A percentile compares a stretch with the other conserved stretches of the same genome.
Evolutionary conservation across 2,113 vertebrate genomes (phyloP).

Genomic region (Ursus arctos): DNA sequence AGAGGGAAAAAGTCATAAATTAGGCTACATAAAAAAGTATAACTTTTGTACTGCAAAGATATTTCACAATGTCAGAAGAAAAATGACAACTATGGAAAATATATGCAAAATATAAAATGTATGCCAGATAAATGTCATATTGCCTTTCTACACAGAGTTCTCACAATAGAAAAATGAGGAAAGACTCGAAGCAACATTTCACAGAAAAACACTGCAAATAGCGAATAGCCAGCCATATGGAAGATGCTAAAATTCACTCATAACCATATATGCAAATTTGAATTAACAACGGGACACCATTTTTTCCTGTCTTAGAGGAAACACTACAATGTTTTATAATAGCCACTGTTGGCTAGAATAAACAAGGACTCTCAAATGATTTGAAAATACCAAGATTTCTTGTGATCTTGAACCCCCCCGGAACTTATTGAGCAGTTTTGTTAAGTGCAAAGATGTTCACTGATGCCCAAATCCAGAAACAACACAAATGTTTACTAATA

Average conservation of each 20-base stretch:
- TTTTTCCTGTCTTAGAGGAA: neutral
- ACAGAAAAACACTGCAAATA: neutral
- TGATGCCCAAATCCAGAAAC: neutral
- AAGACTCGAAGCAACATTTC: neutral
- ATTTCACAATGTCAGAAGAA: conserved; percentile 26
- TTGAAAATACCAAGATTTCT: conserved; percentile 39
- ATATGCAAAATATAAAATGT: conserved; percentile 54
- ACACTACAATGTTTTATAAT: neutral
- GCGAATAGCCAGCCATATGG: neutral
- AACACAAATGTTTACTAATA: neutral
- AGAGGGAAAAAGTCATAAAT: neutral
- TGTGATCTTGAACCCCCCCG: neutral
- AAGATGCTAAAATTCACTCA: conserved; percentile 12
- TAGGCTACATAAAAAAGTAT: neutral
- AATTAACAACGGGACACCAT: neutral
- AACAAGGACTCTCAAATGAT: neutral
- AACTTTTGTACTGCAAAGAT: conserved; percentile 14
- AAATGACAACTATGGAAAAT: conserved; percentile 32
- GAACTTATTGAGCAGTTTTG: conserved; percentile 2
- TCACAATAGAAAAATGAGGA: conserved; percentile 42
- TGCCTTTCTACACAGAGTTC: neutral
- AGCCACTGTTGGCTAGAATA: neutral
- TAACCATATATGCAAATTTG: neutral
- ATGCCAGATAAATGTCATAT: neutral
- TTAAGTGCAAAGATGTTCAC: neutral